A percentile compares a stretch with the other conserved stretches of the same genome.
phyloP scores from a whole-genome alignment of 2,888 invertebrate genomes.

The Drosophila peninsularis region DNA sequence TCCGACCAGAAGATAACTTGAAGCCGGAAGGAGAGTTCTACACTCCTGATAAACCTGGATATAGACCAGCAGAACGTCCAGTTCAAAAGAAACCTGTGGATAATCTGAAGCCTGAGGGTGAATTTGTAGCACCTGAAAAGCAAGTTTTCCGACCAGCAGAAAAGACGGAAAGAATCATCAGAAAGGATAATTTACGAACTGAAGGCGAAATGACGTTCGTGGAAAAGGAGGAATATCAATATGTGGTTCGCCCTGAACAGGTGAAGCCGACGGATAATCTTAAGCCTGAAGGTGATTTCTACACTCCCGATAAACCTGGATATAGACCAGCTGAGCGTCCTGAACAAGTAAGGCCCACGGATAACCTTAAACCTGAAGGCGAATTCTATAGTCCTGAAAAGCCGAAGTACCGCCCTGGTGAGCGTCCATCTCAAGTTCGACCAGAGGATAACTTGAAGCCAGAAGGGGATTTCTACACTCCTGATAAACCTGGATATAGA shows the following conservation, averaged over 20 bases:
- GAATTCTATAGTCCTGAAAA: slow-evolving; percentile 46
- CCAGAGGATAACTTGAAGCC: too few relatives aligned
- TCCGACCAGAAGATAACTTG: slow-evolving; percentile 85
- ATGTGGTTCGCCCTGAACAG: not conserved
- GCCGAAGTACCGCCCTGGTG: too few relatives aligned
- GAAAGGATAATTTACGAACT: not conserved
- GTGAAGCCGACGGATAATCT: slow-evolving; percentile 82
- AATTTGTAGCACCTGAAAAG: slow-evolving; percentile 73
- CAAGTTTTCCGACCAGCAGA: not conserved
- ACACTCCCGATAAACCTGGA: slow-evolving; percentile 71
- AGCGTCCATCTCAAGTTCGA: too few relatives aligned
- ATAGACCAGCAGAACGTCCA: slow-evolving; percentile 81
- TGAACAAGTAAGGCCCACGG: slow-evolving; percentile 86
- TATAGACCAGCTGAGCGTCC: slow-evolving; percentile 85
- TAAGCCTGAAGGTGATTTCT: slow-evolving; percentile 81
- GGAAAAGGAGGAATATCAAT: not conserved
- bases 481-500: too few relatives aligned
- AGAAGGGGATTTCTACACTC: too few relatives aligned
- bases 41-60: slow-evolving; percentile 9
- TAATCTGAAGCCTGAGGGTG: slow-evolving; percentile 45
- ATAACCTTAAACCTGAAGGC: slow-evolving; percentile 82
- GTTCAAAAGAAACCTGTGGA: slow-evolving; percentile 84
- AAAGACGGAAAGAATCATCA: not conserved
- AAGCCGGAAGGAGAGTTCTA: slow-evolving; percentile 46
- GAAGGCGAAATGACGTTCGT: not conserved